Conservation (phyloP, 2,113 vertebrate genomes). For the Limnothrissa miodon region DNA sequence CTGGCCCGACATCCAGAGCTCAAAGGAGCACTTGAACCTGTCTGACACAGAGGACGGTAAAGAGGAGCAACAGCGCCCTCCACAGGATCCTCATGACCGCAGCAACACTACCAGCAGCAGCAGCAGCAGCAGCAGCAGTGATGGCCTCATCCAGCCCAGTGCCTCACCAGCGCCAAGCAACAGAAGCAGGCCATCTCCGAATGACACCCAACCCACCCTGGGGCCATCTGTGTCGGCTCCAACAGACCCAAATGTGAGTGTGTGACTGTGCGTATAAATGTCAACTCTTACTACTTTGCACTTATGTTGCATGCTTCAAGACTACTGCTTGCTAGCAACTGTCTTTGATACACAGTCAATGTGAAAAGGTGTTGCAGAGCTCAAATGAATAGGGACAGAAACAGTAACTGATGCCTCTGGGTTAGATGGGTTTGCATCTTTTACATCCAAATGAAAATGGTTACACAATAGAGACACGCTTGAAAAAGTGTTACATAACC, state of each 20-base stretch:
- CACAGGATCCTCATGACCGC: slow-evolving; percentile 22
- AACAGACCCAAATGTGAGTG: slow-evolving; percentile 42
- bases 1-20: slow-evolving; percentile 55
- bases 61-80: slow-evolving; percentile 26
- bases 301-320: background rate
- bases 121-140: background rate
- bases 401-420: background rate
- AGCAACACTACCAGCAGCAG: slow-evolving; percentile 24
- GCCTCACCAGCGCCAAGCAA: slow-evolving; percentile 10
- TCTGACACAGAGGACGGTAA: slow-evolving; percentile 57
- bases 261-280: background rate
- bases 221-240: slow-evolving; percentile 10
- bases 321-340: background rate
- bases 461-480: background rate
- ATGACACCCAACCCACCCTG: slow-evolving; percentile 15
- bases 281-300: too few relatives aligned
- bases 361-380: background rate
- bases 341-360: background rate
- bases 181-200: slow-evolving; percentile 22
- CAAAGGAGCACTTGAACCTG: slow-evolving; percentile 62
- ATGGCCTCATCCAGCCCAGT: slow-evolving; percentile 11
- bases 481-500: background rate
- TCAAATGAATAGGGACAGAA: background rate
- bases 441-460: background rate
- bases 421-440: background rate